Conservation (phyloP, 2,888 invertebrate species). For the Boloria euphrosyne region DNA sequence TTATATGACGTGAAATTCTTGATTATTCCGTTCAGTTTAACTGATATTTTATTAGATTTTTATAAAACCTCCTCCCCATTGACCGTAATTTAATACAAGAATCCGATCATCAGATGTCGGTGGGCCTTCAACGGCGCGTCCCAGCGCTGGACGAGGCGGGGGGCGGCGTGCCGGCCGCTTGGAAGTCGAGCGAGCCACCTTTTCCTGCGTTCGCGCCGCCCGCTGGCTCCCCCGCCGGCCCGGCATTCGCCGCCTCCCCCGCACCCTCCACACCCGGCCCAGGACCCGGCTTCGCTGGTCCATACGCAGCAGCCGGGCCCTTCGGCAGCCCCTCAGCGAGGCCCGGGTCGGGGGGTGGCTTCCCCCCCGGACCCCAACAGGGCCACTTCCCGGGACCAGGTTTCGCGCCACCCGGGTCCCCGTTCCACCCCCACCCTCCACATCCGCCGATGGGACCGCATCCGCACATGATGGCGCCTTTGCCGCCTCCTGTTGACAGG, state of each 20-base stretch:
- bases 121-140: slow-evolving; percentile 93
- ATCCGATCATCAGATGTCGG: slow-evolving; percentile 72
- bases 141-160: slow-evolving; percentile 77
- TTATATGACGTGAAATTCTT: too few relatives aligned
- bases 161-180: slow-evolving; percentile 82
- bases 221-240: slow-evolving; percentile 88
- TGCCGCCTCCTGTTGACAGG: slow-evolving; percentile 91
- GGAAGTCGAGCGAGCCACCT: slow-evolving; percentile 88
- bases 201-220: slow-evolving; percentile 90
- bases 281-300: slow-evolving; percentile 86
- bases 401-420: slow-evolving; percentile 88
- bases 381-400: slow-evolving; percentile 88
- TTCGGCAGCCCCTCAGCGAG: slow-evolving; percentile 84
- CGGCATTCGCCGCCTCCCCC: slow-evolving; percentile 86
- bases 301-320: slow-evolving; percentile 86
- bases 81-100: not conserved
- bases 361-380: slow-evolving; percentile 90
- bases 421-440: slow-evolving; percentile 91
- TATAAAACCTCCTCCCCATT: too few relatives aligned
- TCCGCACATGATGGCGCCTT: slow-evolving; percentile 78
- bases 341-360: slow-evolving; percentile 92
- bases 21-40: too few relatives aligned
- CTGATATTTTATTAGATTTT: too few relatives aligned
- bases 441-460: slow-evolving; percentile 93
- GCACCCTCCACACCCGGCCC: slow-evolving; percentile 89